Evolutionary conservation across 2,888 invertebrate species (phyloP), one percentile per base, ranked within the genome.

Genomic region (Bursaphelenchus okinawaensis): DNA sequence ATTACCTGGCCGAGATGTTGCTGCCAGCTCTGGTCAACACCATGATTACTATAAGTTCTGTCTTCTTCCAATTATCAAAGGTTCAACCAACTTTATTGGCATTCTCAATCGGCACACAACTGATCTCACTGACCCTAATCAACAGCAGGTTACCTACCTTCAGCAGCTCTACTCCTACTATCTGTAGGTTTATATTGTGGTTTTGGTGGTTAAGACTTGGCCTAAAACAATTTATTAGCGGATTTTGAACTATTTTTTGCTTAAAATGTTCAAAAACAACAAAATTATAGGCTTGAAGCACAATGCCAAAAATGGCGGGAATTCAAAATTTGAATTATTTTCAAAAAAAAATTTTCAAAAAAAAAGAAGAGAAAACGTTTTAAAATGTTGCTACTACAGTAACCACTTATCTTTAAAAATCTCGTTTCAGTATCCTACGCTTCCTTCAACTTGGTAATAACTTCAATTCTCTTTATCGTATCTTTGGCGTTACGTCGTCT

Each of bases 341-440:
- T n/a, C n/a, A n/a, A n/a, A n/a, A n/a, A n/a, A n/a, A n/a, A n/a
- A n/a, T n/a, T n/a, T n/a, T 40, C 12, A 40, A 16, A 40, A 40
- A 12, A n/a, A 40, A 16, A 16, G 12, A 16, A 16, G 50, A 16
- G 50, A 40, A 16, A 40, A 40, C 50, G 55, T 16, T 12, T 16
- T 16, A n/a, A 54, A 16, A 19, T 54, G 55, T 16, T 54, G 22
- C 12, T 16, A 54, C 19, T 16, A 16, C 19, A 20, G 12, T 54
- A 40, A 16, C n/a, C 12, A 12, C 50, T n/a, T n/a, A 40, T 40
- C 12, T 40, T 12, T 16, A 16, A 40, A 40, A 12, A n/a, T n/a
- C n/a, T n/a, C n/a, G 12, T 76, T 79, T 65, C 69, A 83, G 82
- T 82, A 29, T 72, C 73, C 69, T 82, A 70, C 70, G 75, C 77